Base-by-base conservation (phyloP, 2,888 invertebrate species). In the Notocelia uddmanniana region DNA sequence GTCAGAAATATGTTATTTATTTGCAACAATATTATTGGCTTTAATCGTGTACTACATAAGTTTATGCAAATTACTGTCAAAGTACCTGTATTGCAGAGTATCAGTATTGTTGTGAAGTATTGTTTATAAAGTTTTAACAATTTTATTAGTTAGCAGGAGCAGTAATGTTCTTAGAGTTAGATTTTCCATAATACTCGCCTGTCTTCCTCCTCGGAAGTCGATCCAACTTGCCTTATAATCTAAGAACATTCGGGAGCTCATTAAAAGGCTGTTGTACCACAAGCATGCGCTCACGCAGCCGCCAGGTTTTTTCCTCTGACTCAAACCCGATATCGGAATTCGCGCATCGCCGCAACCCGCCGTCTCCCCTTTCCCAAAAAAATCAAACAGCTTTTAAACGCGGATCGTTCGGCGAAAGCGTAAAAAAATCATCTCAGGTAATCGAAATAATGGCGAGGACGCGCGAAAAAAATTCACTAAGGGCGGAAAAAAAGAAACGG, bases 351-450 rank as follows among this genome's bases (percentile, higher is more conserved):
- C 83, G 85, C 85, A 89, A 84, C 87, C 87, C 88, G 83, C 83
- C 83, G 89, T 90, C 80, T 90, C 91, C 92, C 92, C 92, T 89
- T 92, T 89, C 80, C 83, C 80, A 85, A 89, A 92, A 92, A 92
- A 88, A 91, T 89, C 91, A 90, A 94, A 92, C 93, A 93, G 93
- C 94, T 94, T 93, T 94, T 92, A 92, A 92, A 89, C 89, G 87
- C 85, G 86, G 88, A 85, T 87, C 87, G 79, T 85, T 86, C 87
- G 85, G 83, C 86, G 85, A 87, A 84, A 86, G 85, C 85, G 84
- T 81, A 85, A 89, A 87, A 93, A 93, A 91, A 86, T 83, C 88
- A 89, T 88, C 91, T 89, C 94, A 94, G 94, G 94, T 94, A 94
- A 92, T 90, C 90, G 91, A 89, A 91, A 92, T 90, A 92, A 92